phyloP scores from a whole-genome alignment of 2,888 invertebrate genomes.

The Aplocera efformata region DNA sequence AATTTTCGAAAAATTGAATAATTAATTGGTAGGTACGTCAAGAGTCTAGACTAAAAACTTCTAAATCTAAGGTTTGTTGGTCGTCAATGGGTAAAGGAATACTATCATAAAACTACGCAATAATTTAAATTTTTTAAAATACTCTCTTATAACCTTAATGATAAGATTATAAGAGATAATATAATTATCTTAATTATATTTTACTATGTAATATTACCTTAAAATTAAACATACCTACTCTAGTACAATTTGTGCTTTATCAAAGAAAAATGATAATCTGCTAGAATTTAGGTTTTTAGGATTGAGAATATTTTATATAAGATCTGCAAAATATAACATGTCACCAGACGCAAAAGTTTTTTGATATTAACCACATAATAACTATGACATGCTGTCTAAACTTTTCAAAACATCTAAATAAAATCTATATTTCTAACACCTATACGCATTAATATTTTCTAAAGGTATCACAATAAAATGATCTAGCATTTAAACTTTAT shows the following conservation, averaged over 20 bases:
- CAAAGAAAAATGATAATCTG: no score
- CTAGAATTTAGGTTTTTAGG: no score
- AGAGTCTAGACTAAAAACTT: constrained; percentile 22
- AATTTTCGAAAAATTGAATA: no score
- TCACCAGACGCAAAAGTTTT: no score
- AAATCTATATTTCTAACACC: neutral
- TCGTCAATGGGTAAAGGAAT: constrained; percentile 41
- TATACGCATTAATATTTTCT: constrained; percentile 4
- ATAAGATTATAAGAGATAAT: no score
- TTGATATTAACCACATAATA: neutral
- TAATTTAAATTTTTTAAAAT: neutral
- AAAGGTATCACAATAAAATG: constrained; percentile 1
- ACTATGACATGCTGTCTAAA: constrained; percentile 16
- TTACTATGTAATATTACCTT: neutral
- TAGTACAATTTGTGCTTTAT: no score
- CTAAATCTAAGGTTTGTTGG: constrained; percentile 45
- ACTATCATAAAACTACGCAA: constrained; percentile 20
- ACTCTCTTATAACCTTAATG: no score
- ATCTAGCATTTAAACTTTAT: no score
- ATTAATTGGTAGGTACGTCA: neutral
- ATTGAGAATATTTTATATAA: no score
- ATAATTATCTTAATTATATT: neutral
- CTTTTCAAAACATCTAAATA: constrained; percentile 11
- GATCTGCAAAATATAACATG: no score
- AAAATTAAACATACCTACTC: no score